phyloP scores from a whole-genome alignment of 1,140 invertebrate genomes.

The Drosophila orosa region DNA sequence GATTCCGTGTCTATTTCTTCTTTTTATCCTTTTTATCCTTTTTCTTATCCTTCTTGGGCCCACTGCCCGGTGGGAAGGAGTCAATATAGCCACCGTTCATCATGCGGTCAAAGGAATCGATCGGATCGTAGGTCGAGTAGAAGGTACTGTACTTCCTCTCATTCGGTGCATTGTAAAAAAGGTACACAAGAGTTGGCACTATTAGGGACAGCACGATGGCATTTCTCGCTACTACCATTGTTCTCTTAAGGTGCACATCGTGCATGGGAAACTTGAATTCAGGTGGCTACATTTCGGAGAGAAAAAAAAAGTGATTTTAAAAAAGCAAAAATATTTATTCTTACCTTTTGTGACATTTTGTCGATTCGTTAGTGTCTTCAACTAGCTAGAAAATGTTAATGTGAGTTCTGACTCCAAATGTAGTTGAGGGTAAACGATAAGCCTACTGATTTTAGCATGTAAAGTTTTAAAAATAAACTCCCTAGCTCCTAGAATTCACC shows the following conservation, averaged over 20 bases:
- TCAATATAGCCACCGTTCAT: slow-evolving; percentile 48
- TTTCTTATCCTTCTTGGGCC: slow-evolving; percentile 37
- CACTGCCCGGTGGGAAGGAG: slow-evolving; percentile 51
- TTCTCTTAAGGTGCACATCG: slow-evolving; percentile 31
- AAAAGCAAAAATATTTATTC: background rate
- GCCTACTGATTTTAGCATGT: background rate
- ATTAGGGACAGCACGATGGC: slow-evolving; percentile 24
- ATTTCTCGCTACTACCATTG: slow-evolving; percentile 11
- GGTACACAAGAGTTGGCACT: slow-evolving; percentile 23
- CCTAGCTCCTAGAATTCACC: background rate
- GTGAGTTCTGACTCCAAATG: background rate
- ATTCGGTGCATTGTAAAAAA: slow-evolving; percentile 28
- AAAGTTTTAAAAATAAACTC: background rate
- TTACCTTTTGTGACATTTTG: slow-evolving; percentile 36
- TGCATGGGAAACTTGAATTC: slow-evolving; percentile 65
- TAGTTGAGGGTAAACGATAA: background rate
- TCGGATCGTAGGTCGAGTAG: slow-evolving; percentile 55
- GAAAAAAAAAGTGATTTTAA: background rate
- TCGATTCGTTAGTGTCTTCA: background rate
- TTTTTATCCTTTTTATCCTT: slow-evolving; percentile 41
- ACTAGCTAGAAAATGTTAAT: background rate
- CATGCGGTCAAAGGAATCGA: slow-evolving; percentile 64
- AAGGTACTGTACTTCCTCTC: slow-evolving; percentile 36
- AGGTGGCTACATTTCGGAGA: background rate
- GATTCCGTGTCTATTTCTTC: slow-evolving; percentile 11